phyloP scores from a whole-genome alignment of 2,113 vertebrate species.

The Petrocephalus zakoni region DNA sequence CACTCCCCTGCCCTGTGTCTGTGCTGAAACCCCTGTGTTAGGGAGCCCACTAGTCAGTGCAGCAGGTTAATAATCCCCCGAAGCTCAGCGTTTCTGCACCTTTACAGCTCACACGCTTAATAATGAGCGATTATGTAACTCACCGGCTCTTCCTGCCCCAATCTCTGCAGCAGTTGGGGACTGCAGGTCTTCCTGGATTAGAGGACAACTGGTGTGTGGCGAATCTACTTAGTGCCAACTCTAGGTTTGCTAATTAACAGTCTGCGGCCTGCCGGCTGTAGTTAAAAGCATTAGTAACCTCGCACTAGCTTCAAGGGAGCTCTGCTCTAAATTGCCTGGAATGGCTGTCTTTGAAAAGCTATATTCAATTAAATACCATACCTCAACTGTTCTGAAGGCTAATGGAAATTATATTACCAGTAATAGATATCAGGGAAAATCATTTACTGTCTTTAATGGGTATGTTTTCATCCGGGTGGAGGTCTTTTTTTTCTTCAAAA shows the following conservation, averaged over 20 bases:
- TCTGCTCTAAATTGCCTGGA: constrained; percentile 65
- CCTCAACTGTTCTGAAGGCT: constrained; percentile 63
- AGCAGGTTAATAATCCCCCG: neutral
- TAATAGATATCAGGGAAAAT: constrained; percentile 70
- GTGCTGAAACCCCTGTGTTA: neutral
- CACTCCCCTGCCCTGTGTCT: neutral
- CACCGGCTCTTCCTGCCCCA: constrained; percentile 73
- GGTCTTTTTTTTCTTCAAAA: neutral
- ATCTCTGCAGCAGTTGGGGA: constrained; percentile 83
- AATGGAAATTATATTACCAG: constrained; percentile 68
- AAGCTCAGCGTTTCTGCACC: neutral
- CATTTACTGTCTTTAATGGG: constrained; percentile 60
- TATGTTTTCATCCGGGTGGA: constrained; percentile 33
- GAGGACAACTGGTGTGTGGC: constrained; percentile 78
- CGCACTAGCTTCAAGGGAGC: constrained; percentile 60
- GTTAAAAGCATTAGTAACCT: constrained; percentile 90
- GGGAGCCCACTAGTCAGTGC: neutral
- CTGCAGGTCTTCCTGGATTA: constrained; percentile 83
- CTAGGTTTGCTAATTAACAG: constrained; percentile 89
- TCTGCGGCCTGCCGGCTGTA: constrained; percentile 67
- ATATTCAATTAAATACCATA: constrained; percentile 79
- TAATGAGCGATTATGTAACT: constrained; percentile 94
- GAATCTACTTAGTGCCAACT: constrained; percentile 79
- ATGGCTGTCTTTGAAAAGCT: constrained; percentile 73
- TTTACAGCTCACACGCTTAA: constrained; percentile 45